Base-by-base conservation (phyloP, 2,888 invertebrate species). In the Microplitis deprimator region DNA sequence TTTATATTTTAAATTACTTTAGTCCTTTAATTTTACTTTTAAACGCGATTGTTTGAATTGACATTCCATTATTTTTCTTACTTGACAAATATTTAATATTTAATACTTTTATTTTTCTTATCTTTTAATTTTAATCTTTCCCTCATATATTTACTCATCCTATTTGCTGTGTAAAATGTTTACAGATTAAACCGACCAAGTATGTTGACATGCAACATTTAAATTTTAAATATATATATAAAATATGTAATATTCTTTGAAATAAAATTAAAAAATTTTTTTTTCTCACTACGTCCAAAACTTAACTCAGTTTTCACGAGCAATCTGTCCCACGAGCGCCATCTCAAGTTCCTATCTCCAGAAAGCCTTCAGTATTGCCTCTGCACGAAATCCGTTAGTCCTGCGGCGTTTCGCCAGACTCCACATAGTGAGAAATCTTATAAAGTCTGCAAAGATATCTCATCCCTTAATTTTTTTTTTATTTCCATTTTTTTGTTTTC, bases 251-350 rank as follows among this genome's bases (percentile, higher is more conserved):
- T 29, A 29, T 29, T 4, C 3, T 29, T 29, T 29, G 29, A 29
- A 29, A 29, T 29, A 29, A 29, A 29, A 29, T 50, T 50, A 50
- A 50, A 4, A 8, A 50, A 7, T 8, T 41, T 50, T 10, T 50
- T 50, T 50, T 50, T 50, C 13, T 50, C 1, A 13, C 29, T 29
- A 29, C 29, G 29, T 29, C 29, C 29, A 29, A 29, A 29, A 8
- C 50, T 50, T 5, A 1, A 2, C 50, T 50, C 13, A 50, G 50
- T 50, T 50, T 50, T 50, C 50, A 13, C 50, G 20, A 10, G 8
- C 10, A 68, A 68, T 68, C 20, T 41, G 41, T 68, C 68, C 68
- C 68, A 68, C 41, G 41, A 41, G 68, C 20, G 17, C 41, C 68
- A 68, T 68, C 68, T 68, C n/a, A 68, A 68, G 40, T 40, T 68